These are phyloP conservation scores for Hermaeophaga mercurialis DNA, from an alignment of 2,888 invertebrate genomes.

Conservation along the genomic window DNA sequence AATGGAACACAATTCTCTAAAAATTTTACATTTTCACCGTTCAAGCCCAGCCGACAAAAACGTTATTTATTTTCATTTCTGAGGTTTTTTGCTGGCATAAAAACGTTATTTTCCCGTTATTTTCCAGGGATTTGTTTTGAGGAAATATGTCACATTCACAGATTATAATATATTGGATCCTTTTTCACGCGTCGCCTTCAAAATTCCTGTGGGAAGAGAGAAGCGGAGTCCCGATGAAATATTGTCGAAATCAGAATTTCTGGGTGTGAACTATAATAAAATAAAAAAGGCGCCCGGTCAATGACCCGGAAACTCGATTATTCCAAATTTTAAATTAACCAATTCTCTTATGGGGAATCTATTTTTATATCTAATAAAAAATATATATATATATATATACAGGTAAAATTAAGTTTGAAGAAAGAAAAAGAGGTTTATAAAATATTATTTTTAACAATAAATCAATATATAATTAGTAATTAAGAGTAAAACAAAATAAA, in stretches of 20 bases:
- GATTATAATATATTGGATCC: conserved; percentile 27
- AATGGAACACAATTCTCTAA: too few relatives aligned
- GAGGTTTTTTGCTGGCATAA: conserved; percentile 7
- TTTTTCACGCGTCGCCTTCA: conserved; percentile 23
- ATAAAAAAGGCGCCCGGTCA: too few relatives aligned
- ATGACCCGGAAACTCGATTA: too few relatives aligned
- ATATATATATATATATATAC: too few relatives aligned
- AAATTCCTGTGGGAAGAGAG: conserved; percentile 21
- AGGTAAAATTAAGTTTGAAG: too few relatives aligned
- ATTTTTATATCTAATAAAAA: too few relatives aligned
- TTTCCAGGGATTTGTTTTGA: conserved; percentile 23
- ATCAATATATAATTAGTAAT: too few relatives aligned
- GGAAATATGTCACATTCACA: conserved; percentile 24
- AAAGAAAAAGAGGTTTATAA: too few relatives aligned
- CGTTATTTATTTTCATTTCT: conserved; percentile 23
- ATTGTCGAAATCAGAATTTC: conserved; percentile 8
- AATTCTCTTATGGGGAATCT: too few relatives aligned
- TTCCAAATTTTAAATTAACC: too few relatives aligned
- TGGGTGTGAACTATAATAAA: conserved; percentile 1
- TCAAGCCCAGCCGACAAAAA: neutral
- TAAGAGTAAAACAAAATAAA: too few relatives aligned
- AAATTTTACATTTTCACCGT: neutral
- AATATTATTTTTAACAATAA: too few relatives aligned
- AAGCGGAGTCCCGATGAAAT: conserved; percentile 2
- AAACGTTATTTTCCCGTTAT: conserved; percentile 23